phyloP scores from a whole-genome alignment of 2,797 vertebrate genomes.

The Oreochromis mossambicus region DNA sequence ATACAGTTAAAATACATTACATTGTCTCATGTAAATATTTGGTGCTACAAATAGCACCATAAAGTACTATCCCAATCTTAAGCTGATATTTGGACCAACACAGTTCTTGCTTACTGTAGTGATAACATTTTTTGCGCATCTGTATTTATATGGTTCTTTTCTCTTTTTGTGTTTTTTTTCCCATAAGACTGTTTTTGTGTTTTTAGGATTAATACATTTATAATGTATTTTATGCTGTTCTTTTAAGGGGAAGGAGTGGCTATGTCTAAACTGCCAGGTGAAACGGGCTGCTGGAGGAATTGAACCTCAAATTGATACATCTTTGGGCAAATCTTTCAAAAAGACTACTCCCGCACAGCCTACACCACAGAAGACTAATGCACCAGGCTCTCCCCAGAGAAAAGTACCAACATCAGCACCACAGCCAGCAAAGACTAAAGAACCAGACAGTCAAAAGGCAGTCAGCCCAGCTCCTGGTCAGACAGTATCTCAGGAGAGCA shows the following conservation, averaged over 20 bases:
- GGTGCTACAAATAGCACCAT: not conserved
- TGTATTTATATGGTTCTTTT: not conserved
- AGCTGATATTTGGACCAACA: not conserved
- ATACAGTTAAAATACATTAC: not conserved
- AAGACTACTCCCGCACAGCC: conserved; percentile 61
- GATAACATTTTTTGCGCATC: not conserved
- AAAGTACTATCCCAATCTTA: not conserved
- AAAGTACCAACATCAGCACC: conserved; percentile 25
- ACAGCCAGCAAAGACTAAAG: conserved; percentile 63
- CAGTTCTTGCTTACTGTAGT: not conserved
- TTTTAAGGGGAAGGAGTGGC: conserved; percentile 79
- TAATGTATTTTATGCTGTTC: conserved; percentile 2
- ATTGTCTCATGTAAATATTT: not conserved
- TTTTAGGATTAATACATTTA: not conserved
- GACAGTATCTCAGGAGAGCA: conserved; percentile 57
- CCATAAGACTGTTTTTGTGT: not conserved
- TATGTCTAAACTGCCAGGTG: conserved; percentile 96
- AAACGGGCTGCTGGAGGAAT: conserved; percentile 80
- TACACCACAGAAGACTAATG: conserved; percentile 51
- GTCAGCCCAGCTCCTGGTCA: conserved; percentile 51
- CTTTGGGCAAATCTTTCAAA: conserved; percentile 15
- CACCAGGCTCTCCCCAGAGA: conserved; percentile 53
- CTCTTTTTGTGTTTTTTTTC: not conserved
- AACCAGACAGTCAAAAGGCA: conserved; percentile 47
- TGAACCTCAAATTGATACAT: conserved; percentile 60